Base-by-base conservation (phyloP, 1,140 invertebrate species). In the Lordiphosa stackelbergi region DNA sequence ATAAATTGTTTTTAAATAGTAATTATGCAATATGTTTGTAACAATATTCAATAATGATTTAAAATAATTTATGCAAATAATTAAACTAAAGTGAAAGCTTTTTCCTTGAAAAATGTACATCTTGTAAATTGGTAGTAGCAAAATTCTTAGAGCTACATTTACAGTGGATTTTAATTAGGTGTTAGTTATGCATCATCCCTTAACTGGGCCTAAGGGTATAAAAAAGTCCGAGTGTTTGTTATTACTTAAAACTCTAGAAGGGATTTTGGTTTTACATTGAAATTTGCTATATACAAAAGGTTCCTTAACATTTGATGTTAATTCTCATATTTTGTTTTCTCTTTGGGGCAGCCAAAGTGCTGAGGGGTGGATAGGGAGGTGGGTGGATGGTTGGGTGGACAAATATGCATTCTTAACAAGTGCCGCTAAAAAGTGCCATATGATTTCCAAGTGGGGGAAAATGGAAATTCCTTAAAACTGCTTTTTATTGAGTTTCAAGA, bases 341-440 rank as follows among this genome's bases (percentile, higher is more conserved):
- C 35, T 51, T 52, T 51, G 42, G 16, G 42, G 37, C 52, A 45
- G 40, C 42, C 47, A 34, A 46, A 46, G 13, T 46, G 43, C 43
- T 12, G 28, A 8, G 12, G 12, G 8, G 31, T 16, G 5, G 13
- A 28, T 34, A 24, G 9, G 8, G 13, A 34, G 36, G 28, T 24
- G 22, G 22, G 2, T 22, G 46, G 13, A 10, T 38, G 37, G 41
- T 45, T 13, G 28, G 22, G 40, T 41, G 42, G 49, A 57, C 55
- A 9, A 81, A 83, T 83, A 78, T 86, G 85, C 85, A 86, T 85
- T 86, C 83, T 85, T 86, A 86, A 86, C 85, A 81, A 85, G 85
- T 86, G 85, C 43, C 85, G 75, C 85, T 86, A 83, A 86, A 86
- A 86, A 86, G 85, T 86, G 70, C 85, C 78, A 86, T 86, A 71